Percentiles rank a stretch among this genome's conserved stretches.
Conservation (phyloP, 2,113 vertebrate species). For the Narcine bancroftii region DNA sequence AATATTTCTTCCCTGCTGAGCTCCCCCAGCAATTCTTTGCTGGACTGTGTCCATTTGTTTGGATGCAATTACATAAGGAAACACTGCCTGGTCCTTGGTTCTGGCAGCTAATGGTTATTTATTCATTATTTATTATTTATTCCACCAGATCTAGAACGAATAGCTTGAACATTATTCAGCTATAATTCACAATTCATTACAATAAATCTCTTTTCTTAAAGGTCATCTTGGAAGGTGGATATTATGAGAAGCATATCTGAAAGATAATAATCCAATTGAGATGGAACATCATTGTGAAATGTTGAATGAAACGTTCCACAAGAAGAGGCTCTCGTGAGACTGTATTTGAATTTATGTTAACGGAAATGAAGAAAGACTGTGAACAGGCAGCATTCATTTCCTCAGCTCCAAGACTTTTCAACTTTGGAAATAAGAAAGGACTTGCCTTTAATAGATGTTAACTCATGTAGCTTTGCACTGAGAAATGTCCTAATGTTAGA, state of each 20-base stretch:
- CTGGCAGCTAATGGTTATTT: too few species aligned
- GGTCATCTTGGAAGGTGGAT: not conserved
- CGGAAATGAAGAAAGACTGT: not conserved
- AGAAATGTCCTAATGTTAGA: not conserved
- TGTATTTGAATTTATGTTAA: not conserved
- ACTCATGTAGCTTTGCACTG: not conserved
- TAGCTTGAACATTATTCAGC: not conserved
- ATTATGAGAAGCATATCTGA: not conserved
- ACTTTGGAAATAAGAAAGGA: not conserved
- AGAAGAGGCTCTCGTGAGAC: not conserved
- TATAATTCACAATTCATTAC: not conserved
- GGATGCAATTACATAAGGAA: not conserved
- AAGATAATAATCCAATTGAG: not conserved
- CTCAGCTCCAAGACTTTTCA: not conserved
- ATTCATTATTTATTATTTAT: not conserved
- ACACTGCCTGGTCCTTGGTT: not conserved
- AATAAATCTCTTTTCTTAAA: slow-evolving; percentile 15
- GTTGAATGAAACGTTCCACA: not conserved
- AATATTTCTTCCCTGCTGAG: too few species aligned
- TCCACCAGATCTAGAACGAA: not conserved
- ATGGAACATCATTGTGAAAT: not conserved
- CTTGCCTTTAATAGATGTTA: slow-evolving; percentile 12
- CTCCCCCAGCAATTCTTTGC: too few species aligned
- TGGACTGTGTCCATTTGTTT: not conserved
- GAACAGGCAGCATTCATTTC: not conserved